phyloP scores from a whole-genome alignment of 1,140 invertebrate genomes.

The Pogonomyrmex californicus region DNA sequence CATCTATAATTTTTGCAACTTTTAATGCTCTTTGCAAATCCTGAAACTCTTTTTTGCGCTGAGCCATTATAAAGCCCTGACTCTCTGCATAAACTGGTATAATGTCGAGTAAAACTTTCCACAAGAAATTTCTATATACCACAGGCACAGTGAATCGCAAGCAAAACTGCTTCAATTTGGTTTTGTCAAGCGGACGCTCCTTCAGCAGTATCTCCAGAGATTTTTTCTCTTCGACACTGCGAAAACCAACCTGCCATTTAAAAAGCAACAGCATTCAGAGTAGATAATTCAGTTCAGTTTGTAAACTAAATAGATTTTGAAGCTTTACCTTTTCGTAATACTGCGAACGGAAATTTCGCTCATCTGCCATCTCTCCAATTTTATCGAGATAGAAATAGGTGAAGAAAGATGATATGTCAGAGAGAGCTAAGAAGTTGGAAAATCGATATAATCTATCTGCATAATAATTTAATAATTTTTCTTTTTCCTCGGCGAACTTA shows the following conservation, averaged over 20 bases:
- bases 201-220: constrained; percentile 96
- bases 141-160: constrained; percentile 93
- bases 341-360: constrained; percentile 95
- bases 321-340: constrained; percentile 93
- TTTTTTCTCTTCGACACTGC: constrained; percentile 96
- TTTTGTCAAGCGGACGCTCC: constrained; percentile 93
- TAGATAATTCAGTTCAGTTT: not conserved
- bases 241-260: constrained; percentile 91
- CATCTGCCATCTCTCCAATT: constrained; percentile 87
- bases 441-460: not conserved
- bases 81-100: constrained; percentile 92
- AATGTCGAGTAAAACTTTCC: constrained; percentile 94
- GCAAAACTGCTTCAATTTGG: constrained; percentile 95
- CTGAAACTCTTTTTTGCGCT: constrained; percentile 91
- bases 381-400: not conserved
- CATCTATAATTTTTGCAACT: constrained; percentile 89
- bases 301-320: constrained; percentile 14
- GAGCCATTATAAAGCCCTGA: constrained; percentile 91
- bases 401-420: not conserved
- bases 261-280: not conserved
- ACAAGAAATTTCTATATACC: constrained; percentile 93
- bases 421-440: not conserved
- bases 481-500: too few relatives aligned
- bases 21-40: constrained; percentile 92
- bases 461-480: not conserved